Base-by-base conservation (phyloP, 1,140 invertebrate genomes). In the Mercenaria mercenaria region DNA sequence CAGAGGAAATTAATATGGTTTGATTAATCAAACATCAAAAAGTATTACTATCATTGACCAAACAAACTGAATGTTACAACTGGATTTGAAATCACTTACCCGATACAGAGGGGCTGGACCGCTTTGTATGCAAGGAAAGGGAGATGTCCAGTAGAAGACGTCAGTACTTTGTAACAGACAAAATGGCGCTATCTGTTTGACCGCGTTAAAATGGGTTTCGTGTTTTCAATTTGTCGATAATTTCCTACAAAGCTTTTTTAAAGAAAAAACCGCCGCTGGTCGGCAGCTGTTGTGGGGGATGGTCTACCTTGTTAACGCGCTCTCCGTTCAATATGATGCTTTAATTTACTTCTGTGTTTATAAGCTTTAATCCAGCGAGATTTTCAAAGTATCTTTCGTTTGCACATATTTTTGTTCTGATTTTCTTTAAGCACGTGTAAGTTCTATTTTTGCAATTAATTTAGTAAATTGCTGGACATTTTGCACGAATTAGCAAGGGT, bases 271-370 rank as follows among this genome's bases (percentile, higher is more conserved):
- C 26, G 26, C 61, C 61, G 81, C 81, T 64, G 81, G 81, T 83
- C 81, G 61, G 81, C 3, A 13, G 23, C 81, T 83, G 81, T 83
- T 83, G 81, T 83, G 43, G 59, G n/a, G 6, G n/a, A 67, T 67
- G 15, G 56, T 69, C 56, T 43, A 15, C 23, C 1, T 47, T 64
- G 39, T 72, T 20, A 72, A 39, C 67, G 37, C 67, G 34, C 37
- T 72, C 67, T 72, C 67, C 41, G n/a, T 84, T 39, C 13, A 67
- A n/a, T n/a, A n/a, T n/a, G n/a, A n/a, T n/a, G n/a, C n/a, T n/a
- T n/a, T n/a, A n/a, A n/a, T n/a, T n/a, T n/a, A n/a, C n/a, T 26
- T 79, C 50, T 52, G 41, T 32, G 29, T 52, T 52, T 47, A 6
- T 52, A 6, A 79, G 29, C 26, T 52, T 47, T 6, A 52, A 50